Evolutionary conservation across 2,797 vertebrate genomes (phyloP).

Genomic region (Chloroceryle inda): DNA sequence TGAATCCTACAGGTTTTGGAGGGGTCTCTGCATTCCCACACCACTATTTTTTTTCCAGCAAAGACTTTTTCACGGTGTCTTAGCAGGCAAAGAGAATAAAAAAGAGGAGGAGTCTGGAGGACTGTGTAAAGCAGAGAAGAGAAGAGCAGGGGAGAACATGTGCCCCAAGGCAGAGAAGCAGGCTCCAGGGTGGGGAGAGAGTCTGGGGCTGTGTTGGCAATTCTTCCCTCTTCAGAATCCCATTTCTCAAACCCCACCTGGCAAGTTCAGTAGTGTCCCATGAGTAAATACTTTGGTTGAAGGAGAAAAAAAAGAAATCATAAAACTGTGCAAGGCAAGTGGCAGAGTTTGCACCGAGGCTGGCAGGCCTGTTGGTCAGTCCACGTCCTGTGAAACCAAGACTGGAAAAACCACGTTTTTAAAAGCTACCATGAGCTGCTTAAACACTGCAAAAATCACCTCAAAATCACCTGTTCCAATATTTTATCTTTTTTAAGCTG

Average conservation of each 20-base stretch:
- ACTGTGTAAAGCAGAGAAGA: not conserved
- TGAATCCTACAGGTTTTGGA: not conserved
- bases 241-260: not conserved
- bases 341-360: not conserved
- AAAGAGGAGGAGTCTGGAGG: not conserved
- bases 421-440: not conserved
- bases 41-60: fast-evolving
- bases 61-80: not conserved
- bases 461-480: not conserved
- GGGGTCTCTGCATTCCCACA: not conserved
- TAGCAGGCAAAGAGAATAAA: not conserved
- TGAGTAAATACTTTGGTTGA: not conserved
- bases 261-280: not conserved
- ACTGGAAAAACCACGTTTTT: not conserved
- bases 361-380: not conserved
- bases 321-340: not conserved
- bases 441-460: not conserved
- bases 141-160: not conserved
- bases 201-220: not conserved
- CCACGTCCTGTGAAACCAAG: not conserved
- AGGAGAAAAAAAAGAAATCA: not conserved
- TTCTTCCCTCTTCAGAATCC: not conserved
- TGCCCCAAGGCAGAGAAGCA: not conserved
- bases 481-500: not conserved
- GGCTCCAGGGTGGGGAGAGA: not conserved